Percentiles rank a stretch among this genome's conserved stretches.
Conservation (phyloP, 1,140 invertebrate genomes). For the Trichonephila clavipes region DNA sequence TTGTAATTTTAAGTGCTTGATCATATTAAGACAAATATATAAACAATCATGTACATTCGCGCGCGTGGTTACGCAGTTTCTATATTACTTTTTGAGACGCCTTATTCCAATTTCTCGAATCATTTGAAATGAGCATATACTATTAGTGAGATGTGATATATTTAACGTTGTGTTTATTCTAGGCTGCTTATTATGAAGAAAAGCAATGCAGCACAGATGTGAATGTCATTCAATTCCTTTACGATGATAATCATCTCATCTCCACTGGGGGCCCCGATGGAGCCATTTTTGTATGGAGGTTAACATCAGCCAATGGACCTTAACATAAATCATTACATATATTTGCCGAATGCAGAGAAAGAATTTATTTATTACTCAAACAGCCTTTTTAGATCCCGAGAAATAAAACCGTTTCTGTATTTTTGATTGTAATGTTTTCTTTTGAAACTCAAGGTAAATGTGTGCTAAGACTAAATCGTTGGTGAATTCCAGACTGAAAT, state of each 20-base stretch:
- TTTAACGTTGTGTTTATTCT: conserved; percentile 62
- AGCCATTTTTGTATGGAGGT: conserved; percentile 83
- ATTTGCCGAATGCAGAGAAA: not conserved
- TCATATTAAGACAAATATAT: too few relatives aligned
- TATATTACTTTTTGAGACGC: too few relatives aligned
- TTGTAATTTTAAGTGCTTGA: too few relatives aligned
- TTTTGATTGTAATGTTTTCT: not conserved
- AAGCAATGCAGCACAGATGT: conserved; percentile 94
- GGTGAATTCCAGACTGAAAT: too few relatives aligned
- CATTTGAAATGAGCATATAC: too few relatives aligned
- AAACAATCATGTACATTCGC: too few relatives aligned
- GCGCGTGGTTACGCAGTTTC: too few relatives aligned
- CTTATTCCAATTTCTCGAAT: too few relatives aligned
- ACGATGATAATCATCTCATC: conserved; percentile 91
- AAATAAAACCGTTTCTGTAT: conserved; percentile 37
- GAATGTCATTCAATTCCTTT: conserved; percentile 89
- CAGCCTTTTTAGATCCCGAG: not conserved
- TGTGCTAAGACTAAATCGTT: too few relatives aligned
- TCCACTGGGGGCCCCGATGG: conserved; percentile 95
- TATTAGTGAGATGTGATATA: too few relatives aligned
- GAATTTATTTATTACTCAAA: conserved; percentile 17
- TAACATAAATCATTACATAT: not conserved
- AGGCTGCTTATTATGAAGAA: conserved; percentile 92
- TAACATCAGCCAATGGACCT: not conserved
- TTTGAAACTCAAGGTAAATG: not conserved